A percentile compares a stretch with the other conserved stretches of the same genome.
These are phyloP conservation scores for Dromius quadrimaculatus DNA, from an alignment of 2,888 invertebrate species.

Conservation along the genomic window DNA sequence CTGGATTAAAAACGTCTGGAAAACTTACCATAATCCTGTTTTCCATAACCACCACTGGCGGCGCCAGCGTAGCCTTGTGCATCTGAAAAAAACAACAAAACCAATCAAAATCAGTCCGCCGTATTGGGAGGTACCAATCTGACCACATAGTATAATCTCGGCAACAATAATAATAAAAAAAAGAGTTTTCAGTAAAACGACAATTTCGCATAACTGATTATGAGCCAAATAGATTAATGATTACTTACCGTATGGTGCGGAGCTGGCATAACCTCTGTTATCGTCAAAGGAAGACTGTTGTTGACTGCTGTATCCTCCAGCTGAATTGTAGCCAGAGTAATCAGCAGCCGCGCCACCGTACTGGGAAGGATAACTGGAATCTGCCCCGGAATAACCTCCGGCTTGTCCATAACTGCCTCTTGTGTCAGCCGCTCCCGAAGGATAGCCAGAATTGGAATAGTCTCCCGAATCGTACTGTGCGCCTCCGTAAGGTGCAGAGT, in stretches of 20 bases:
- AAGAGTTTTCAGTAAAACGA: slow-evolving; percentile 14
- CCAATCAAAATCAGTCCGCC: background rate
- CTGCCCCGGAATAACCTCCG: slow-evolving; percentile 53
- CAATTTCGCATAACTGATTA: slow-evolving; percentile 4
- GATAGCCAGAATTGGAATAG: slow-evolving; percentile 49
- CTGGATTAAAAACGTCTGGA: slow-evolving; percentile 29
- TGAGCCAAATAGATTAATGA: background rate
- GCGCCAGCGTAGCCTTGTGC: slow-evolving; percentile 56
- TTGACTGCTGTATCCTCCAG: slow-evolving; percentile 54
- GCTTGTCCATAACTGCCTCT: slow-evolving; percentile 54
- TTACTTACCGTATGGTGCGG: slow-evolving; percentile 55
- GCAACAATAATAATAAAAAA: slow-evolving; percentile 16
- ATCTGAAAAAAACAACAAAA: slow-evolving; percentile 53
- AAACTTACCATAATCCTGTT: slow-evolving; percentile 57
- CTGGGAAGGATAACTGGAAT: slow-evolving; percentile 54
- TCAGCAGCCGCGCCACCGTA: slow-evolving; percentile 53
- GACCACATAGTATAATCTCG: slow-evolving; percentile 1
- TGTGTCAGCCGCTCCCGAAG: slow-evolving; percentile 49
- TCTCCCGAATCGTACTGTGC: slow-evolving; percentile 41
- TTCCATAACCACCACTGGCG: slow-evolving; percentile 55
- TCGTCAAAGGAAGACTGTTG: slow-evolving; percentile 54
- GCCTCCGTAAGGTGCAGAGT: slow-evolving; percentile 38
- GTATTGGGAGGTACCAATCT: background rate
- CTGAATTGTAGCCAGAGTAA: slow-evolving; percentile 54
- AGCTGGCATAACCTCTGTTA: slow-evolving; percentile 54